These are phyloP conservation scores for Anisognathus igniventris DNA, from an alignment of 2,797 vertebrate genomes.

Conservation along the genomic window DNA sequence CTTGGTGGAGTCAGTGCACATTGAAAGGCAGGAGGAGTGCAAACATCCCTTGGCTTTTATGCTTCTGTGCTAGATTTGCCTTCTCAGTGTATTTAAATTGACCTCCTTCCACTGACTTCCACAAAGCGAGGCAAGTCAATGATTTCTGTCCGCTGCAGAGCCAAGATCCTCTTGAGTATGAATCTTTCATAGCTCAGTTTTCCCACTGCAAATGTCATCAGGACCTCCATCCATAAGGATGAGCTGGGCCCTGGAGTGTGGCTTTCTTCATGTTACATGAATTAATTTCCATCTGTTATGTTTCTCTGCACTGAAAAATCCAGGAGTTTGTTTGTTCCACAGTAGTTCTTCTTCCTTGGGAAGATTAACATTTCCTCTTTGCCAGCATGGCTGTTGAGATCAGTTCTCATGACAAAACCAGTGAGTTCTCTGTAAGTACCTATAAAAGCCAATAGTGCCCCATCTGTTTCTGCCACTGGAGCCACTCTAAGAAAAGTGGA, in stretches of 20 bases:
- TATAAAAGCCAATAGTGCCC: neutral
- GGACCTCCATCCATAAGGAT: neutral
- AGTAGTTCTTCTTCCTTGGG: neutral
- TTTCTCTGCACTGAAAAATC: neutral
- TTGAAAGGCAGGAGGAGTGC: neutral
- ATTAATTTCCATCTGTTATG: neutral
- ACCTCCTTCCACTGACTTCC: neutral
- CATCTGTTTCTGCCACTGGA: neutral
- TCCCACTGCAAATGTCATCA: neutral
- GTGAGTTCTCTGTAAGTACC: neutral
- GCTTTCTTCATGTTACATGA: neutral
- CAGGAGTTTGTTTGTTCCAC: neutral
- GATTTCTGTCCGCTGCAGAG: neutral
- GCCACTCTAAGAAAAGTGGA: neutral
- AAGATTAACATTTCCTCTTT: neutral
- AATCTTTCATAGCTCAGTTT: neutral
- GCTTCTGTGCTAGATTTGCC: fast-evolving
- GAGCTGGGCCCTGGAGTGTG: neutral
- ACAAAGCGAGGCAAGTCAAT: neutral
- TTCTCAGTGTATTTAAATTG: neutral
- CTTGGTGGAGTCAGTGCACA: neutral
- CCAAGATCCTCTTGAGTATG: neutral
- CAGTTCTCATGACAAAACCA: neutral
- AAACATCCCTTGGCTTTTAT: neutral
- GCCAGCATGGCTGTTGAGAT: neutral